Percentiles rank a stretch among this genome's conserved stretches.
Evolutionary conservation across 2,888 invertebrate species (phyloP).

Genomic region (Rhamphomyia laevipes): DNA sequence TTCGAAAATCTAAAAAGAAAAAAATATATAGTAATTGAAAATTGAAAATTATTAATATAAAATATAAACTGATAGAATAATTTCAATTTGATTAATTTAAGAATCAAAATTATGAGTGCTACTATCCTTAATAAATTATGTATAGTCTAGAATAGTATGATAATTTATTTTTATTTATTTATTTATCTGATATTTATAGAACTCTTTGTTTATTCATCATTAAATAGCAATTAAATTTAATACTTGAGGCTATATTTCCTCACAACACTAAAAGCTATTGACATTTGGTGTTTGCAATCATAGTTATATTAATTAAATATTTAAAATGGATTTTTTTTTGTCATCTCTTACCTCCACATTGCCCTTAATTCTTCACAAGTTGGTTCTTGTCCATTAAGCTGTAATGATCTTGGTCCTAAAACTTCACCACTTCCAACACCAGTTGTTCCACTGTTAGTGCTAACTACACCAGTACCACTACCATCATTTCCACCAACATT

Average conservation of each 20-base stretch:
- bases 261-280: too few relatives aligned
- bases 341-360: constrained; percentile 74
- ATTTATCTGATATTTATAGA: too few relatives aligned
- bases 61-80: not conserved
- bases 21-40: not conserved
- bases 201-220: too few relatives aligned
- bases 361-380: constrained; percentile 77
- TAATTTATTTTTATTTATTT: too few relatives aligned
- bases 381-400: constrained; percentile 47
- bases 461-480: constrained; percentile 7
- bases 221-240: too few relatives aligned
- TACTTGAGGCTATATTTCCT: too few relatives aligned
- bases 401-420: constrained; percentile 29
- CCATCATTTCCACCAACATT: constrained; percentile 8
- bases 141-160: too few relatives aligned
- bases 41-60: not conserved
- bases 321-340: too few relatives aligned
- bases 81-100: too few relatives aligned
- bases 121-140: not conserved
- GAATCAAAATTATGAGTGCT: too few relatives aligned
- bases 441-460: constrained; percentile 4
- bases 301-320: too few relatives aligned
- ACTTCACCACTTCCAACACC: constrained; percentile 23
- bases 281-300: too few relatives aligned
- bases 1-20: constrained; percentile 55